A percentile compares a stretch with the other conserved stretches of the same genome.
Evolutionary conservation across 2,113 vertebrate species (phyloP).

Genomic region (Seriola quinqueradiata): DNA sequence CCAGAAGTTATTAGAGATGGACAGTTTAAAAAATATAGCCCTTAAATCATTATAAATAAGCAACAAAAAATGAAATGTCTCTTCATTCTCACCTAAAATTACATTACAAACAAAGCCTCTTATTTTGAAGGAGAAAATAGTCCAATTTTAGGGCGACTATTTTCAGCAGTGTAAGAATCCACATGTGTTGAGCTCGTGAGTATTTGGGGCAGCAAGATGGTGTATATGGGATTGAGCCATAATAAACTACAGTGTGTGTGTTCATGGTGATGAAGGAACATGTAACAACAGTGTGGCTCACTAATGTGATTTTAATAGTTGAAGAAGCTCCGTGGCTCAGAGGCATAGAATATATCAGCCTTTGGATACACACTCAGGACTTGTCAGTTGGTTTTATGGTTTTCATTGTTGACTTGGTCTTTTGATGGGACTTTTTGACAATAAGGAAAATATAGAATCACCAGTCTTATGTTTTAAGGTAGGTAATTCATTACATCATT

Average conservation of each 20-base stretch:
- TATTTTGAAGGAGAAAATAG: too few relatives aligned
- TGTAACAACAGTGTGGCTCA: too few relatives aligned
- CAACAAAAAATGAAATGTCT: too few relatives aligned
- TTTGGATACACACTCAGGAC: neutral
- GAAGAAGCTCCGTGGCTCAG: neutral
- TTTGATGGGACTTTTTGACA: neutral
- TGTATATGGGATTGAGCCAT: too few relatives aligned
- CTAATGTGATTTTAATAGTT: too few relatives aligned
- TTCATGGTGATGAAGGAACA: too few relatives aligned
- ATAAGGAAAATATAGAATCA: neutral
- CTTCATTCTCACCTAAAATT: too few relatives aligned
- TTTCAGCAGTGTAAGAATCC: neutral
- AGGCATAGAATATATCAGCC: neutral
- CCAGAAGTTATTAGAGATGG: too few relatives aligned
- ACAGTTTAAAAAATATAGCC: too few relatives aligned
- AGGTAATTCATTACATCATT: neutral
- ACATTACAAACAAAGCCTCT: too few relatives aligned
- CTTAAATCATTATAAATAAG: too few relatives aligned
- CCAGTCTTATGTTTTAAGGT: neutral
- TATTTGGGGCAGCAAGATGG: neutral
- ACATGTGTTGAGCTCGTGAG: neutral
- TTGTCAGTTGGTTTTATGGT: neutral
- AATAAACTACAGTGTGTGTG: too few relatives aligned
- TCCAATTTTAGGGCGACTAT: neutral
- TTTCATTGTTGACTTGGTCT: neutral